Evolutionary conservation across 2,797 vertebrate genomes (phyloP), one percentile per base, ranked within the genome.

Genomic region (Hemibagrus guttatus): DNA sequence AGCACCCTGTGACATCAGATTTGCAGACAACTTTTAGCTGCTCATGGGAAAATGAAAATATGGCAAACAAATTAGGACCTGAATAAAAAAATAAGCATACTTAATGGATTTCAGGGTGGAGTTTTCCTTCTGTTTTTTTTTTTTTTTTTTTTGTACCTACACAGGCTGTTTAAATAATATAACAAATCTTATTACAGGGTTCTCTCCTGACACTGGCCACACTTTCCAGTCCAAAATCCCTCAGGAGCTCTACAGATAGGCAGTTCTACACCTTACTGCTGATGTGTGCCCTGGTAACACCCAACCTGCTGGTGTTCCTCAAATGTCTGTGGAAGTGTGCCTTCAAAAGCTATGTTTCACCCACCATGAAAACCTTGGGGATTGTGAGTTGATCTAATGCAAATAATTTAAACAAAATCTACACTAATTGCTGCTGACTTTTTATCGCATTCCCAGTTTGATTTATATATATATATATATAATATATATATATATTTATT

Each of bases 291-390:
- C 89, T 96, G 68, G 89, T 95, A 81, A 95, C 87, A 39, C 96
- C 96, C n/a, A 96, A 96, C 89, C n/a, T 96, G 64, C 90, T 96
- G 90, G 92, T 95, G 75, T 96, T 96, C 69, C 4, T 95, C 0
- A 96, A 96, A 90, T 95, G 94, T 0, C 88, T 96, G 61, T 96
- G 96, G 96, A 95, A 93, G 39, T 95, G 93, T 91, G 86, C 93
- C 80, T 96, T 96, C 92, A 96, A 95, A 91, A 95, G 89, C 88
- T 96, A 94, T 71, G 91, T 94, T 4, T 0, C 80, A 0, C 95
- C 95, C 63, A 94, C 94, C 79, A 66, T 93, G 88, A 94, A 63
- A 90, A 96, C 90, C 58, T 87, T 96, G 93, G 81, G 52, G 16
- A 88, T 91, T 35, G 96, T 96, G 92, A 35, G 95, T 91, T 79